A percentile compares a stretch with the other conserved stretches of the same genome.
These are phyloP conservation scores for Sporophila hypoxantha DNA, from an alignment of 2,113 vertebrate species.

Conservation along the genomic window DNA sequence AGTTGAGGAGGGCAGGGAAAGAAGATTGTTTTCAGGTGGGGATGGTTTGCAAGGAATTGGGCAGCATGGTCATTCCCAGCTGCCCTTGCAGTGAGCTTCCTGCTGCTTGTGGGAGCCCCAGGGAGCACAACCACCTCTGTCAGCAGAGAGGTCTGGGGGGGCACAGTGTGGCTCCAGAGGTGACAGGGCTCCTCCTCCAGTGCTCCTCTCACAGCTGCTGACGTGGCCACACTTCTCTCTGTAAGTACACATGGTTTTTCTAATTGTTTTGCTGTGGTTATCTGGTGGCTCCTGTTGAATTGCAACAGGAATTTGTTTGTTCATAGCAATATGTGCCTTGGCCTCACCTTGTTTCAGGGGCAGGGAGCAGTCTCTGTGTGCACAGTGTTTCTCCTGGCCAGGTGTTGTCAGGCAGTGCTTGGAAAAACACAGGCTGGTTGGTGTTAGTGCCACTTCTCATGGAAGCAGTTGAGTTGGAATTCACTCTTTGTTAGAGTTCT, in stretches of 20 bases:
- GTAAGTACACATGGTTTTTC: neutral
- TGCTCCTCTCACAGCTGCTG: neutral
- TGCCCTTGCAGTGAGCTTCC: rapidly evolving
- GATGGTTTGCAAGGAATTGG: neutral
- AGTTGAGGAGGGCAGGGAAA: neutral
- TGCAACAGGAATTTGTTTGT: neutral
- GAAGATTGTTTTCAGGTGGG: neutral
- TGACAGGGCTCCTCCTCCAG: rapidly evolving
- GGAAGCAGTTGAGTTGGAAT: neutral
- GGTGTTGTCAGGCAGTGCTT: neutral
- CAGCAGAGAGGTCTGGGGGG: neutral
- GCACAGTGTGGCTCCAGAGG: neutral
- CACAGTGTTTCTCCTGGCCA: rapidly evolving
- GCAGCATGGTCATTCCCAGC: rapidly evolving
- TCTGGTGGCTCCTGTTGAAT: neutral
- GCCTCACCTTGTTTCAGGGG: neutral
- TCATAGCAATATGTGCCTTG: rapidly evolving
- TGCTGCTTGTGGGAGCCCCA: rapidly evolving
- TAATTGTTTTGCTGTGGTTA: rapidly evolving
- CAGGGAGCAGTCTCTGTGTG: neutral
- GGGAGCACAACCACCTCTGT: rapidly evolving
- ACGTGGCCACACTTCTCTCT: rapidly evolving
- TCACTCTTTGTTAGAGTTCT: neutral
- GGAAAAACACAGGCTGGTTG: neutral
- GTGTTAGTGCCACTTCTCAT: neutral